Evolutionary conservation across 2,113 vertebrate species (phyloP), one percentile per base, ranked within the genome.

Genomic region (Pachyramphus minor): DNA sequence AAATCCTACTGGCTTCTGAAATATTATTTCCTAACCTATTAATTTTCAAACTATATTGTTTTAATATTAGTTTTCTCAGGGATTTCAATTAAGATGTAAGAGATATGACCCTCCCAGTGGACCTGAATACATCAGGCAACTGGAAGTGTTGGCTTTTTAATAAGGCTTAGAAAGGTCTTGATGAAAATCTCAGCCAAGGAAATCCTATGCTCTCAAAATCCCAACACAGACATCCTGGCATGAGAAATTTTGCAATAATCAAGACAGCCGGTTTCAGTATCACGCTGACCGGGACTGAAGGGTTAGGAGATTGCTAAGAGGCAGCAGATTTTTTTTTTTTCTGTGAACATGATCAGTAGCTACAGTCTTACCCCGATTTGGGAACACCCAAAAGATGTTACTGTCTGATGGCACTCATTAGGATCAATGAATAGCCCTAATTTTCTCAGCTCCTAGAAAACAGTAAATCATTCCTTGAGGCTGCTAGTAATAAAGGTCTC

Each of bases 181-280:
- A 90, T 93, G 89, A 83, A 91, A 91, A 96, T 88, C 93, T 94
- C 87, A 94, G 74, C 45, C 58, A 79, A 79, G 75, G 87, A 95
- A 95, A 91, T 80, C 53, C 45, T 35, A 39, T 5, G 66, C 78
- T 93, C 59, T 80, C 75, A 42, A 63, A 93, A 83, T 66, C 84
- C 91, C 91, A 77, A 47, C 50, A 64, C 58, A 84, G 87, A 80
- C 33, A 87, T 86, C 82, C 67, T 63, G 67, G 84, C 75, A 77
- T 39, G 39, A 3, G 37, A 67, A 83, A 87, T 63, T 42, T 58
- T 80, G 47, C 42, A 62, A 39, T 71, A 18, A 6, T 66, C 75
- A 55, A 8, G 72, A 37, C 24, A 6, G 2, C 44, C 0, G 5
- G 25, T 80, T 75, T 87, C 42, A 73, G 42, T 31, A 42, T 94